Evolutionary conservation across 37 sponge, comb jelly and placozoan species (phyloP), one percentile per base, ranked within the genome.

Genomic region (Petrosia ficiformis): DNA sequence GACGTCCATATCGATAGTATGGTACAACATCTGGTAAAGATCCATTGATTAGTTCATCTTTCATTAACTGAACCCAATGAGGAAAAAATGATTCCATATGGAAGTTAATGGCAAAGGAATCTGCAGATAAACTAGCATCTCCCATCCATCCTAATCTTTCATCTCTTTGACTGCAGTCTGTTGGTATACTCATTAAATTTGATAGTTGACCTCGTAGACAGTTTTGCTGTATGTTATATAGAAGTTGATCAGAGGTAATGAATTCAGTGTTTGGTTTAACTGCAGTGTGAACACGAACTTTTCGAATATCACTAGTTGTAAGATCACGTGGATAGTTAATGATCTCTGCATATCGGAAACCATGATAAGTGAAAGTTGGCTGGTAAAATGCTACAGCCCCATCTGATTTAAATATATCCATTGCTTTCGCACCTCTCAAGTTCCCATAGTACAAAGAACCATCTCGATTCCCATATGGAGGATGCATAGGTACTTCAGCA

Each of bases 91-190:
- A 65, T 11, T 73, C 37, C 56, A 68, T 84, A 44, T 89, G 60
- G 68, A 89, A 83, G 67, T 84, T 84, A 30, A 89, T 61, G 42
- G 67, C 73, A 80, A 83, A 79, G 56, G 75, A 72, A 38, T 89
- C 85, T 0, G 90, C 57, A 19, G 84, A 83, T 32, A 89, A 67
- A n/a, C 81, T 85, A 24, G 90, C 84, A 31, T 89, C 90, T 39
- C 90, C 90, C 90, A 89, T 89, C 90, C 90, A 89, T 25, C 90
- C 90, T 19, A 83, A 75, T 21, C 90, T 35, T 70, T 89, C 90
- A 41, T 89, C 80, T 68, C 90, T 63, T 70, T 89, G 90, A 24
- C 43, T 44, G 37, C 90, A 89, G 70, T 80, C 90, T 21, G 90
- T 89, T 10, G 76, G 72, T 0, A 89, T 80, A 60, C 90, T 89